Percentiles rank a stretch among this genome's conserved stretches.
These are phyloP conservation scores for Oreotrochilus melanogaster DNA, from an alignment of 2,113 vertebrate species.

Conservation along the genomic window DNA sequence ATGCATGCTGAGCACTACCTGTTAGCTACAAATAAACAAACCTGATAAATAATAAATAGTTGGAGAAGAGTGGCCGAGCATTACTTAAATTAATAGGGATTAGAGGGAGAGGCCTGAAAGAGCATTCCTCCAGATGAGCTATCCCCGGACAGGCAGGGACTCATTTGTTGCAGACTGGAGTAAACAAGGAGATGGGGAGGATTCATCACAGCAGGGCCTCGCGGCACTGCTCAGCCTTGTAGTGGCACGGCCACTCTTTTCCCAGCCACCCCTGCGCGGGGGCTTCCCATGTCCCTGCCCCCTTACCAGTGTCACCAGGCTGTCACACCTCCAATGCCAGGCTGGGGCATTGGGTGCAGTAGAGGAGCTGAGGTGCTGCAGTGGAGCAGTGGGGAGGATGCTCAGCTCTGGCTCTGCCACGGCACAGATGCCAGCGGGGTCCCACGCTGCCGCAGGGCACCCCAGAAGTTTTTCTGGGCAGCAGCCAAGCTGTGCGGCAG, in stretches of 20 bases:
- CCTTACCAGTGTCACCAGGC: background rate
- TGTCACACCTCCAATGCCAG: background rate
- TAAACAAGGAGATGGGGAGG: constrained; percentile 66
- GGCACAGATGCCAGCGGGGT: fast-evolving
- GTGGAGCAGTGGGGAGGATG: background rate
- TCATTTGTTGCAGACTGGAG: constrained; percentile 75
- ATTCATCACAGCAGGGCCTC: constrained; percentile 49
- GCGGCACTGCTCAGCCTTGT: fast-evolving
- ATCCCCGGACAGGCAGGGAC: constrained; percentile 67
- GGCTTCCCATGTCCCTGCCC: background rate
- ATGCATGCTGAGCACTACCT: constrained; percentile 87
- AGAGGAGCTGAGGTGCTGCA: fast-evolving
- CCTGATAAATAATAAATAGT: constrained; percentile 97
- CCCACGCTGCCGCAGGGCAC: fast-evolving
- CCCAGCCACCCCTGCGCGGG: background rate
- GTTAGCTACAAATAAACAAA: constrained; percentile 99
- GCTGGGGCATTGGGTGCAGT: background rate
- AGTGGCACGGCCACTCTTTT: background rate
- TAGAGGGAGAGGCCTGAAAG: constrained; percentile 84
- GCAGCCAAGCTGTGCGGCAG: background rate
- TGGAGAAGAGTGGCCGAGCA: constrained; percentile 84
- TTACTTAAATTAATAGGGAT: constrained; percentile 98
- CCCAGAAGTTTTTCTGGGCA: background rate
- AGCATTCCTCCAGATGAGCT: constrained; percentile 74
- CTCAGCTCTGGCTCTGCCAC: fast-evolving